Evolutionary conservation across 2,888 invertebrate genomes (phyloP), one percentile per base, ranked within the genome.

Genomic region (Temnothorax ravouxi): DNA sequence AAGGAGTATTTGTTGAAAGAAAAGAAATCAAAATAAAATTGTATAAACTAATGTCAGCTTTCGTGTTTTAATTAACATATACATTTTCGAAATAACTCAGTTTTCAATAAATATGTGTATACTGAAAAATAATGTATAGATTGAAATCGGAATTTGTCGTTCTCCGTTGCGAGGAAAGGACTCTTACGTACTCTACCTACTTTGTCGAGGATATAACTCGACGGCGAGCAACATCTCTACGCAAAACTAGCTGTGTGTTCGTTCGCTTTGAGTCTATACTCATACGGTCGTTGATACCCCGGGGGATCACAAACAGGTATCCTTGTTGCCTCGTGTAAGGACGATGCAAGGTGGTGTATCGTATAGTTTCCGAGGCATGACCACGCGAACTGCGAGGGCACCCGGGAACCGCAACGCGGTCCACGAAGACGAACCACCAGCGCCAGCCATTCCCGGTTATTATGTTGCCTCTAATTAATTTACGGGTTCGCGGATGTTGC

Each of bases 391-490:
- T 85, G 85, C 79, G 54, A 74, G 86, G 83, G 81, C 79, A 82
- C 85, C 84, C 76, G 85, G 72, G 84, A 87, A 74, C 79, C 84
- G 69, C 82, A 76, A 71, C 82, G 81, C 81, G 80, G 61, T 85
- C 87, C 88, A 86, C 86, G 88, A 85, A 87, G 88, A 86, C 88
- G 75, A 85, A 85, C 84, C 75, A 83, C 84, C 89, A 41, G 87
- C 74, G 82, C 84, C 86, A 87, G 87, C 88, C 87, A 88, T 90
- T 91, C 88, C 88, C 88, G 86, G 86, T 90, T 89, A 92, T 92
- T 91, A 93, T 91, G 87, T 89, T 90, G 88, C 92, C 91, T 90
- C 91, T 92, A 92, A 93, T 93, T 93, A 93, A 93, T 93, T 93
- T 92, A 92, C 91, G 88, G 84, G 85, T 87, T 84, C 88, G 88